phyloP scores from a whole-genome alignment of 2,888 invertebrate genomes.

The Nineta flava region DNA sequence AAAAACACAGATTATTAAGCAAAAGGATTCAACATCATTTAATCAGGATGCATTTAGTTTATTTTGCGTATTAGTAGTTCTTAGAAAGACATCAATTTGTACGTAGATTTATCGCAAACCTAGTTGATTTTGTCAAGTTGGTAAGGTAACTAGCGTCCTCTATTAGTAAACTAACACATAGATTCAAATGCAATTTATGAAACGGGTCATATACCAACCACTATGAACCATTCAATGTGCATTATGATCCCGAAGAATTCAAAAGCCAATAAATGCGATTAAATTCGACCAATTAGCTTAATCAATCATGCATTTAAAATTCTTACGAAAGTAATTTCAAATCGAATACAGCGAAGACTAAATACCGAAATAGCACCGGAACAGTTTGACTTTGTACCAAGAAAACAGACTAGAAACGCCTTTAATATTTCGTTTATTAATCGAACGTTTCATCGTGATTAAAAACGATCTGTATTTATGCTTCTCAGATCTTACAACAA shows the following conservation, averaged over 20 bases:
- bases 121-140: no score
- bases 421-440: constrained; percentile 6
- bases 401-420: constrained; percentile 7
- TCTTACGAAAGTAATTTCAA: not conserved
- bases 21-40: no score
- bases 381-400: constrained; percentile 6
- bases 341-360: not conserved
- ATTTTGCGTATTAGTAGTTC: no score
- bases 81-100: no score
- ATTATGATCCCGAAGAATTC: not conserved
- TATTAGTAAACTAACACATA: no score
- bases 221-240: not conserved
- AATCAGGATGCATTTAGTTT: no score
- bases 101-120: no score
- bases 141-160: no score
- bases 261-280: not conserved
- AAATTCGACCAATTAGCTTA: not conserved
- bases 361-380: not conserved
- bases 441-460: constrained; percentile 7
- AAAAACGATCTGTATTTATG: constrained; percentile 6
- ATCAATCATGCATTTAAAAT: constrained; percentile 1
- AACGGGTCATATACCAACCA: not conserved
- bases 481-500: constrained; percentile 8
- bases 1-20: no score
- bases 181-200: not conserved